Percentiles rank a stretch among this genome's conserved stretches.
These are phyloP conservation scores for Aethes cnicana DNA, from an alignment of 2,888 invertebrate species.

Conservation along the genomic window DNA sequence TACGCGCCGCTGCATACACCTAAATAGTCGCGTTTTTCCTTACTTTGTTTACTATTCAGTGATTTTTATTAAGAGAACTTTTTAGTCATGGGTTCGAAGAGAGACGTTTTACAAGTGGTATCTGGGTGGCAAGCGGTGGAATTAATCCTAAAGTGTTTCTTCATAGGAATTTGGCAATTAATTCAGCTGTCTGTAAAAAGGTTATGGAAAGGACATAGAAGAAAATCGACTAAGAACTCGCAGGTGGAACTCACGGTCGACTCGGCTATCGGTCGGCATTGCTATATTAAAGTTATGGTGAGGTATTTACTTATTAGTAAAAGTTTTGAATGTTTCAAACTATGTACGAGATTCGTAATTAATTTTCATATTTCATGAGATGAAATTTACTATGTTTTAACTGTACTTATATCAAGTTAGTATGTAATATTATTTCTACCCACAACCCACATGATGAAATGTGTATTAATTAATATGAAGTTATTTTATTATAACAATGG, in stretches of 20 bases:
- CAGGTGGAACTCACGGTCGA: slow-evolving; percentile 68
- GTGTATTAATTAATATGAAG: too few species aligned
- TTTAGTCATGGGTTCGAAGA: slow-evolving; percentile 54
- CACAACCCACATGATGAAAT: too few species aligned
- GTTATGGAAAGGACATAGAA: slow-evolving; percentile 68
- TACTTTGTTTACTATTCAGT: neutral
- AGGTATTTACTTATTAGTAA: slow-evolving; percentile 30
- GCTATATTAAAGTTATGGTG: slow-evolving; percentile 74
- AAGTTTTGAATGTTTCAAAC: neutral
- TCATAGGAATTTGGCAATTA: slow-evolving; percentile 68
- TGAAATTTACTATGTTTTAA: too few species aligned
- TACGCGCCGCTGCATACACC: slow-evolving; percentile 13
- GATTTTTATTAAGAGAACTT: slow-evolving; percentile 18
- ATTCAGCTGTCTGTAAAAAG: slow-evolving; percentile 58
- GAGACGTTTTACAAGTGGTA: slow-evolving; percentile 59
- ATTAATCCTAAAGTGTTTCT: slow-evolving; percentile 58
- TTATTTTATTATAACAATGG: too few species aligned
- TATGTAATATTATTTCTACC: too few species aligned
- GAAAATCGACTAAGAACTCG: slow-evolving; percentile 52
- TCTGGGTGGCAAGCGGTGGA: slow-evolving; percentile 68
- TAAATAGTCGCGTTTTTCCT: neutral
- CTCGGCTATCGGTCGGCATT: slow-evolving; percentile 70
- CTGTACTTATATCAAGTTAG: too few species aligned
- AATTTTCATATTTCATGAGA: too few species aligned
- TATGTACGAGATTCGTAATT: too few species aligned